Conservation (phyloP, 2,888 invertebrate species). For the Drosophila pseudotalamancana region DNA sequence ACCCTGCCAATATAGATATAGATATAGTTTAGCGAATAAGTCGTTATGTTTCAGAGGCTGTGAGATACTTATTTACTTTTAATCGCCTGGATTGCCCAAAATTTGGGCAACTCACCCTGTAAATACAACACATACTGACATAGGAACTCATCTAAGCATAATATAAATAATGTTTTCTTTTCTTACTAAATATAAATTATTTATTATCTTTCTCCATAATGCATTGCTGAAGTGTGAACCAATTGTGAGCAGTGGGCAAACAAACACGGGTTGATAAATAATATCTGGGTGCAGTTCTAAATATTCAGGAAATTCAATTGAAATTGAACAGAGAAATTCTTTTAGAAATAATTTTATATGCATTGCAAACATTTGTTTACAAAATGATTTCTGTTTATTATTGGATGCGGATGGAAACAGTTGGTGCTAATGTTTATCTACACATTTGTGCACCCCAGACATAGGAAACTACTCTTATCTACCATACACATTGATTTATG, state of each 20-base stretch:
- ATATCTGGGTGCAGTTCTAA: neutral
- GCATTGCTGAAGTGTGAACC: neutral
- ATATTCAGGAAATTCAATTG: neutral
- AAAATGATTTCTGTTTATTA: neutral
- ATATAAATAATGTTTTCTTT: constrained; percentile 2
- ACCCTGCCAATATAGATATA: constrained; percentile 10
- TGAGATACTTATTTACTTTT: constrained; percentile 71
- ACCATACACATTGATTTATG: neutral
- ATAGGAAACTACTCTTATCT: neutral
- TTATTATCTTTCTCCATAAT: constrained; percentile 13
- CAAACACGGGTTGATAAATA: too few species aligned
- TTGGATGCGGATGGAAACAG: neutral
- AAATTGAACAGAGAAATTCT: constrained; percentile 1
- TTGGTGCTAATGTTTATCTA: neutral
- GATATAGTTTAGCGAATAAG: constrained; percentile 31
- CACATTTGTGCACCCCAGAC: neutral
- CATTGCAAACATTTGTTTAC: neutral
- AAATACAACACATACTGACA: constrained; percentile 37
- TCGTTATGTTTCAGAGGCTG: constrained; percentile 80
- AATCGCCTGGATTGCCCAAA: constrained; percentile 6
- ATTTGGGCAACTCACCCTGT: constrained; percentile 34
- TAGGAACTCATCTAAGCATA: constrained; percentile 16
- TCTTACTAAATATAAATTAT: constrained; percentile 11
- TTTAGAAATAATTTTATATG: neutral
- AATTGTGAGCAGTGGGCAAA: too few species aligned